These are phyloP conservation scores for Aphis gossypii DNA, from an alignment of 1,140 invertebrate genomes.

Conservation along the genomic window DNA sequence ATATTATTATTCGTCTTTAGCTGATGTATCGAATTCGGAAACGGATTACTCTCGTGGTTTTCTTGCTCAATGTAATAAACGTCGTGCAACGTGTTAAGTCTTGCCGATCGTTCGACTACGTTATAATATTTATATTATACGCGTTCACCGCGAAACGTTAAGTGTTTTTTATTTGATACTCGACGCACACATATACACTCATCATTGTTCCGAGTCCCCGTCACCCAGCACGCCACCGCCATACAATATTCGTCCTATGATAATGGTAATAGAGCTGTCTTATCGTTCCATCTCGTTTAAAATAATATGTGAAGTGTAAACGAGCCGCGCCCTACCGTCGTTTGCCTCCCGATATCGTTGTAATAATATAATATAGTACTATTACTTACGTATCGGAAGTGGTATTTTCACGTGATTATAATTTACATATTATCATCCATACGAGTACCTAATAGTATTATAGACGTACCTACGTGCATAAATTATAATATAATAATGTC, in stretches of 20 bases:
- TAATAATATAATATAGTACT: neutral
- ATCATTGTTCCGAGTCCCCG: neutral
- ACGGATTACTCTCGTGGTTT: neutral
- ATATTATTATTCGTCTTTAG: neutral
- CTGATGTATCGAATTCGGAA: neutral
- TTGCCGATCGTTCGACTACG: neutral
- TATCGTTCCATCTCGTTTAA: neutral
- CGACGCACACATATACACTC: too few species aligned
- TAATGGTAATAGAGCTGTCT: slow-evolving; percentile 2
- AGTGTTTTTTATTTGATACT: slow-evolving; percentile 9
- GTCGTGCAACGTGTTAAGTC: neutral
- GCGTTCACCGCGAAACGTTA: neutral
- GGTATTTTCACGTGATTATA: neutral
- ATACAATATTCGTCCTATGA: neutral
- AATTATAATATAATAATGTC: neutral
- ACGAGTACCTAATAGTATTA: neutral
- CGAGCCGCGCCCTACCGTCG: neutral
- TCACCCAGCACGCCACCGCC: neutral
- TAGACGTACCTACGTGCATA: neutral
- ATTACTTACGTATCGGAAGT: neutral
- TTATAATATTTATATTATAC: neutral
- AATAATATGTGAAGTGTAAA: neutral
- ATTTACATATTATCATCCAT: neutral
- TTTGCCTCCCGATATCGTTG: neutral
- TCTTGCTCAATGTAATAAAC: neutral